phyloP scores from a whole-genome alignment of 2,797 vertebrate genomes.

The Cuculus canorus region DNA sequence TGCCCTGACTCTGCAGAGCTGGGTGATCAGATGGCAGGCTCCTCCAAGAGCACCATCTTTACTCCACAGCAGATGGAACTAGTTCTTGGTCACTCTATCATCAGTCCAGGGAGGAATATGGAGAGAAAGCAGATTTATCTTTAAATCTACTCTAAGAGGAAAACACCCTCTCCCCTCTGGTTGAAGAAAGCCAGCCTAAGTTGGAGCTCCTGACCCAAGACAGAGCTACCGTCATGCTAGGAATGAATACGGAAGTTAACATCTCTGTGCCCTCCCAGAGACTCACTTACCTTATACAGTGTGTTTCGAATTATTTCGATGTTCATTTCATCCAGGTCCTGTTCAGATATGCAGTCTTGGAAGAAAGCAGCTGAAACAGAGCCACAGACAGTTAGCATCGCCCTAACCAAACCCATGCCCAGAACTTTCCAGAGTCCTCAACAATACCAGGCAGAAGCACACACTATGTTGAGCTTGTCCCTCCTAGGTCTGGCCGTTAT shows the following conservation, averaged over 20 bases:
- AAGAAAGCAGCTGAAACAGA: slow-evolving; percentile 93
- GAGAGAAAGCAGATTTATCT: not conserved
- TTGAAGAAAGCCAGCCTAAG: not conserved
- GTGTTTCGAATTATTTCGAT: slow-evolving; percentile 99
- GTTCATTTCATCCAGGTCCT: slow-evolving; percentile 99
- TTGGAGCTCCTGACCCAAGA: not conserved
- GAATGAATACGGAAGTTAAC: not conserved
- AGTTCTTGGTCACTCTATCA: not conserved
- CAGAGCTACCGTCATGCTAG: not conserved
- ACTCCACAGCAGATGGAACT: not conserved
- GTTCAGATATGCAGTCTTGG: slow-evolving; percentile 99
- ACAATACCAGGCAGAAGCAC: not conserved
- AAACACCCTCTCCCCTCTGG: not conserved
- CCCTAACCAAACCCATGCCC: not conserved
- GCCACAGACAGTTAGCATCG: not conserved
- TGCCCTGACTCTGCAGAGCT: not conserved
- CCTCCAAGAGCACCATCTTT: not conserved
- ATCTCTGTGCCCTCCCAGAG: not conserved
- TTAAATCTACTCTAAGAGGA: not conserved
- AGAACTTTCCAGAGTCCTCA: not conserved
- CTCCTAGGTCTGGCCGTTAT: not conserved
- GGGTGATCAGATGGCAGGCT: accelerated
- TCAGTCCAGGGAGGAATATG: not conserved
- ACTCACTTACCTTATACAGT: slow-evolving; percentile 90
- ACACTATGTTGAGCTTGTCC: not conserved